These are phyloP conservation scores for Anoura caudifer DNA, from an alignment of 2,113 vertebrate species.

Conservation along the genomic window DNA sequence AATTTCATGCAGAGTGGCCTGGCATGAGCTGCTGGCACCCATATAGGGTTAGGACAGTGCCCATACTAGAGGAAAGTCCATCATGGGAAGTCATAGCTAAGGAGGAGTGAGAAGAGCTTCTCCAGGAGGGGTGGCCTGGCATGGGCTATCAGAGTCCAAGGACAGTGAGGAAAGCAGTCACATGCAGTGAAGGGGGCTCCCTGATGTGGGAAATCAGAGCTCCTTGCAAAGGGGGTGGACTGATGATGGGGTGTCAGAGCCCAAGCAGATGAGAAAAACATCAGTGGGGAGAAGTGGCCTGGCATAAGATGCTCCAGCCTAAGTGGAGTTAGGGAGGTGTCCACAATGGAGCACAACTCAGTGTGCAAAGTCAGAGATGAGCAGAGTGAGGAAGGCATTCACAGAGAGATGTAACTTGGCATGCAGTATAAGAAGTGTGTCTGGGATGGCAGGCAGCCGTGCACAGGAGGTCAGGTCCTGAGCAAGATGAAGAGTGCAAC, in stretches of 20 bases:
- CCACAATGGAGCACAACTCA: background rate
- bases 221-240: background rate
- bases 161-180: background rate
- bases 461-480: background rate
- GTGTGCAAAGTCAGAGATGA: background rate
- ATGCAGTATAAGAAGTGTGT: background rate
- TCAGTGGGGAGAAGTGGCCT: background rate
- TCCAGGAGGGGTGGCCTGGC: background rate
- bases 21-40: background rate
- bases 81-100: background rate
- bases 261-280: background rate
- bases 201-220: background rate
- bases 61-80: background rate
- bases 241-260: background rate
- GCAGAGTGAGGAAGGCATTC: constrained; percentile 2
- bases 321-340: background rate
- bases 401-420: background rate
- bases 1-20: background rate
- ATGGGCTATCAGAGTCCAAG: background rate
- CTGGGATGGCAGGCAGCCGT: background rate
- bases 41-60: background rate
- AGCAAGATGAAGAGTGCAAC: background rate
- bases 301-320: background rate
- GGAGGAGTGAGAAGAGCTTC: background rate
- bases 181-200: background rate